These are phyloP conservation scores for Eristalinus sepulchralis DNA, from an alignment of 2,888 invertebrate genomes.

Conservation along the genomic window DNA sequence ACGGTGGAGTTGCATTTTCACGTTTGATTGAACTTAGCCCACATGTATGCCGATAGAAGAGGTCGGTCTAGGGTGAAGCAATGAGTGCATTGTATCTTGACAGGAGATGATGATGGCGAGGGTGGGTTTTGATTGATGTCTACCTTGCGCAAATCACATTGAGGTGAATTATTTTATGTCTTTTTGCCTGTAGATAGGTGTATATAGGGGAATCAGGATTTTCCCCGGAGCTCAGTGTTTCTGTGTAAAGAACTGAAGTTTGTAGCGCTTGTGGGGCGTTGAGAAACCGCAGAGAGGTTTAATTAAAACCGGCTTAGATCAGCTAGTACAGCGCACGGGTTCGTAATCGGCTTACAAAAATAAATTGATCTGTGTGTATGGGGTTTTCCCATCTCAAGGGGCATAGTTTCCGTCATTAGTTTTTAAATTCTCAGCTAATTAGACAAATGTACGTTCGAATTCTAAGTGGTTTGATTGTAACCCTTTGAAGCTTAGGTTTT, in stretches of 20 bases:
- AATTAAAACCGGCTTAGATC: background rate
- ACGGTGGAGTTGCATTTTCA: background rate
- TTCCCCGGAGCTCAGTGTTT: background rate
- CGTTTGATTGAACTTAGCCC: background rate
- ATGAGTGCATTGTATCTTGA: background rate
- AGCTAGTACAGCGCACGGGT: background rate
- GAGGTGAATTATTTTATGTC: background rate
- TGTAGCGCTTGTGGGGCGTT: background rate
- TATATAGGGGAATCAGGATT: background rate
- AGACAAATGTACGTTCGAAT: background rate
- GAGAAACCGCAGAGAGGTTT: background rate
- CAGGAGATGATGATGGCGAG: background rate
- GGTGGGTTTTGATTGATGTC: background rate
- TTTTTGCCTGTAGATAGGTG: background rate
- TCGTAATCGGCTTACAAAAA: background rate
- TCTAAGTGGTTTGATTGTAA: background rate
- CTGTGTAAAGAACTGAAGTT: background rate
- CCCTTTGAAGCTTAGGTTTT: background rate
- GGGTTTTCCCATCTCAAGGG: background rate
- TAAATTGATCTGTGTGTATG: background rate
- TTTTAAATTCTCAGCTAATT: background rate
- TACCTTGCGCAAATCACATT: background rate
- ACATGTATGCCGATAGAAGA: background rate
- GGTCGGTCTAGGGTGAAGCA: too few species aligned
- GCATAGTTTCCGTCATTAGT: background rate